Conservation (phyloP, 2,888 invertebrate genomes). For the Venusia cambrica region DNA sequence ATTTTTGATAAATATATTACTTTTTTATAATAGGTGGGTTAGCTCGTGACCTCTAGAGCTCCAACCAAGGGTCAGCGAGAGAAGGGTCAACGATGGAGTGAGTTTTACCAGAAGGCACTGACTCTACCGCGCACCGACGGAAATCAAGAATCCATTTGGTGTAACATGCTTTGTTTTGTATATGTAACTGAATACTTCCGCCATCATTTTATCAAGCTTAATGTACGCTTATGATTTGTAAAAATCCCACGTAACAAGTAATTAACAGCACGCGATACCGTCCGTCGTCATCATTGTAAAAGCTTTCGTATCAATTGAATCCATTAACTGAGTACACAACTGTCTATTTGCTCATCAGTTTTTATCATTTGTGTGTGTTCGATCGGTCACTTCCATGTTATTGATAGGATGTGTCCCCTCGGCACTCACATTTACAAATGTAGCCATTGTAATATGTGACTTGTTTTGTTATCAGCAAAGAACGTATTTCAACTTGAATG, state of each 20-base stretch:
- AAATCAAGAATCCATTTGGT: no score
- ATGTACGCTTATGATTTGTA: slow-evolving; percentile 9
- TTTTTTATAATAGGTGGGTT: no score
- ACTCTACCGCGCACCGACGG: no score
- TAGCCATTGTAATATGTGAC: slow-evolving; percentile 40
- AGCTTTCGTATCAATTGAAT: slow-evolving; percentile 82
- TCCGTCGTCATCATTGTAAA: slow-evolving; percentile 72
- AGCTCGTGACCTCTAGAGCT: no score
- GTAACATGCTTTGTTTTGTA: no score
- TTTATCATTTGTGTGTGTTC: slow-evolving; percentile 79
- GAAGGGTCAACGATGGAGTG: no score
- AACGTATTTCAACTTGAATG: slow-evolving; percentile 2
- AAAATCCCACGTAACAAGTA: slow-evolving; percentile 6
- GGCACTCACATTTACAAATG: slow-evolving; percentile 44
- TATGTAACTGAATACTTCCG: no score
- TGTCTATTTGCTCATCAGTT: slow-evolving; percentile 80
- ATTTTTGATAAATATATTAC: no score
- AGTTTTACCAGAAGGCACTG: no score
- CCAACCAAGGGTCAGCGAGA: no score
- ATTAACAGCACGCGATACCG: slow-evolving; percentile 48
- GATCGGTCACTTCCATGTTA: slow-evolving; percentile 76
- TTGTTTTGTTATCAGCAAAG: slow-evolving; percentile 18
- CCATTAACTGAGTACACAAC: slow-evolving; percentile 80
- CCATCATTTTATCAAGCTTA: no score
- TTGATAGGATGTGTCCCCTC: slow-evolving; percentile 70